Conservation (phyloP, 1,140 invertebrate species). For the Holcopasites calliopsidis region DNA sequence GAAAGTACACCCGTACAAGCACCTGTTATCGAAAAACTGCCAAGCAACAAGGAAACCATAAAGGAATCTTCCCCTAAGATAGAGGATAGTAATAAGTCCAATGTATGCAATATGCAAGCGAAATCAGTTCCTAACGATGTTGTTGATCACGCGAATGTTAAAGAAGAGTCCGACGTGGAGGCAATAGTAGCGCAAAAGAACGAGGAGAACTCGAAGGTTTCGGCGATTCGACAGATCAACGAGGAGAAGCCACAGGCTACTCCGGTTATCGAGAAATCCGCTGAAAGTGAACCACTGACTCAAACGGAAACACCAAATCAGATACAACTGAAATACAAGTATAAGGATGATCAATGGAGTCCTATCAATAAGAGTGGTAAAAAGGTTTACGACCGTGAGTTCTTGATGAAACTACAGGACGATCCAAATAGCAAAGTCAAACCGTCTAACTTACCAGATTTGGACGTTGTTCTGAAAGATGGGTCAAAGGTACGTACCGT, state of each 20-base stretch:
- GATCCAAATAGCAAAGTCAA: slow-evolving; percentile 87
- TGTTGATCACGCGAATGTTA: slow-evolving; percentile 69
- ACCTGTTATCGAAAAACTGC: slow-evolving; percentile 30
- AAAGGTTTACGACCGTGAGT: slow-evolving; percentile 90
- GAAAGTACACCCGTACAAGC: slow-evolving; percentile 43
- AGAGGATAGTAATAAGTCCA: slow-evolving; percentile 57
- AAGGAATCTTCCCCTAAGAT: slow-evolving; percentile 56
- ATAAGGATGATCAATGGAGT: slow-evolving; percentile 90
- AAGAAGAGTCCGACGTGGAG: slow-evolving; percentile 66
- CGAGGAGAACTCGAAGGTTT: slow-evolving; percentile 78
- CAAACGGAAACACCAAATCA: slow-evolving; percentile 19
- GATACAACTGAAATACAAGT: slow-evolving; percentile 72
- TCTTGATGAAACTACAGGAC: slow-evolving; percentile 87
- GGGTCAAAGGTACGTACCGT: slow-evolving; percentile 67
- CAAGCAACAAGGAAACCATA: slow-evolving; percentile 48
- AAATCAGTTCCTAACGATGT: slow-evolving; percentile 68
- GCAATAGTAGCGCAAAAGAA: slow-evolving; percentile 78
- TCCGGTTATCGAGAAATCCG: slow-evolving; percentile 60
- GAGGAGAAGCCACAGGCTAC: slow-evolving; percentile 44
- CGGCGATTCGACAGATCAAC: slow-evolving; percentile 54
- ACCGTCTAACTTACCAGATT: slow-evolving; percentile 84
- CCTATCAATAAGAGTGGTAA: slow-evolving; percentile 89
- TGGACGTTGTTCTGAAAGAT: slow-evolving; percentile 82
- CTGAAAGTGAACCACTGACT: slow-evolving; percentile 48
- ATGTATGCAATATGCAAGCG: slow-evolving; percentile 44